Conservation (phyloP, 2,888 invertebrate species). For the Euspilapteryx auroguttella region DNA sequence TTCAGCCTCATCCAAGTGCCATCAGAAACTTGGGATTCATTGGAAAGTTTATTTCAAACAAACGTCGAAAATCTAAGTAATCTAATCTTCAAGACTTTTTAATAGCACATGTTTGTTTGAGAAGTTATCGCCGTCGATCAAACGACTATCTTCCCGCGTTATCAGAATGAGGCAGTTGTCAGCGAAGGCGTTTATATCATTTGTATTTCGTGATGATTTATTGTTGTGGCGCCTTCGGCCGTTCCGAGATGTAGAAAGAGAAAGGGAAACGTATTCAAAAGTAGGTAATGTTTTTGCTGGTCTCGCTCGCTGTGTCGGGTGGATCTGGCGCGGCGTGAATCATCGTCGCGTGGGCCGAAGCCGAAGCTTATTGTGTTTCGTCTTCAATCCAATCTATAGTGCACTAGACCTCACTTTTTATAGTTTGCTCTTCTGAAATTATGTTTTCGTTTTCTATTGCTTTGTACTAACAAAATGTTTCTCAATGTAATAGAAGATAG, state of each 20-base stretch:
- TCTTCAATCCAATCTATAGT: conserved; percentile 35
- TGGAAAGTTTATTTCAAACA: no score
- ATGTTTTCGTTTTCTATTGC: conserved; percentile 9
- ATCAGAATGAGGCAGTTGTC: no score
- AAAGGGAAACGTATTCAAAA: conserved; percentile 58
- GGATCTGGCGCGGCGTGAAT: conserved; percentile 34
- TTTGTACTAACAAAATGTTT: no score
- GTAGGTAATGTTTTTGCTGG: conserved; percentile 60
- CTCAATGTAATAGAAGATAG: no score
- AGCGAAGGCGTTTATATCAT: no score
- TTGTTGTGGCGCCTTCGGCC: conserved; percentile 24
- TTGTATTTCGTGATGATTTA: conserved; percentile 4
- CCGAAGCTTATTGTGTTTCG: conserved; percentile 43
- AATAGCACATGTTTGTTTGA: no score
- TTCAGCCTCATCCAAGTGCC: no score
- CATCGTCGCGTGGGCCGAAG: conserved; percentile 45
- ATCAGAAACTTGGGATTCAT: no score
- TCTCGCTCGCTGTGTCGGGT: conserved; percentile 27
- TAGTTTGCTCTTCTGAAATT: conserved; percentile 16
- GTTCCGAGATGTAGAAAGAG: conserved; percentile 52
- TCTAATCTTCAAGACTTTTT: no score
- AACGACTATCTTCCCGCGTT: no score
- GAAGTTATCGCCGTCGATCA: no score
- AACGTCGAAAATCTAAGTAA: no score
- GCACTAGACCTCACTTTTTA: conserved; percentile 27